phyloP scores from a whole-genome alignment of 2,797 vertebrate genomes.

The Nothura maculosa region DNA sequence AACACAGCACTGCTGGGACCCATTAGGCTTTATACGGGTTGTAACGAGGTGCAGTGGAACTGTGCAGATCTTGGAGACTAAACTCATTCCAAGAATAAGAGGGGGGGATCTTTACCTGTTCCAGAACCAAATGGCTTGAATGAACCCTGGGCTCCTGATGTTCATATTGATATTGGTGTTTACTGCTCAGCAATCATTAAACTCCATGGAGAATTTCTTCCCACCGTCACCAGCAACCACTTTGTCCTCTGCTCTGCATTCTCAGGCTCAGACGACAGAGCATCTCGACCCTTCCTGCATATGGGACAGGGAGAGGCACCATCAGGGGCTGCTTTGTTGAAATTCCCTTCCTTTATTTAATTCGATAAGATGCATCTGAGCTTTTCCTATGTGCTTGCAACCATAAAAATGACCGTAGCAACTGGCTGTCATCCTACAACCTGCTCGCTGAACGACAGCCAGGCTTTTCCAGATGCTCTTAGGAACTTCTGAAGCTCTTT shows the following conservation, averaged over 20 bases:
- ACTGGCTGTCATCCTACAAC: background rate
- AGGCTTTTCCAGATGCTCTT: background rate
- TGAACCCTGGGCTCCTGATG: background rate
- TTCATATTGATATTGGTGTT: background rate
- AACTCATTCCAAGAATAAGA: background rate
- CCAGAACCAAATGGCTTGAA: background rate
- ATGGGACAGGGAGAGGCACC: background rate
- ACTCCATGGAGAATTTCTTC: background rate
- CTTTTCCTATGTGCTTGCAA: background rate
- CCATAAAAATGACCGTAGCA: background rate
- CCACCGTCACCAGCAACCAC: background rate
- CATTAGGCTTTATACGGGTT: conserved; percentile 15
- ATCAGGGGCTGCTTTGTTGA: too few species aligned
- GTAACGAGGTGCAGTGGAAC: conserved; percentile 20
- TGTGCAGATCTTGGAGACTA: background rate
- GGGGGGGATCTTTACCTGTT: background rate
- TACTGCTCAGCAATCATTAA: background rate
- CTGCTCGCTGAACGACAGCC: background rate
- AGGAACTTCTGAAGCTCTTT: background rate
- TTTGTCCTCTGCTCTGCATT: background rate
- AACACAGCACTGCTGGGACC: background rate
- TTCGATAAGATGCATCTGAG: background rate
- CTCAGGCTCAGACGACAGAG: background rate
- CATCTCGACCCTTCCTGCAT: background rate
- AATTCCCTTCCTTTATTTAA: background rate